Evolutionary conservation across 2,113 vertebrate species (phyloP), one percentile per base, ranked within the genome.

Genomic region (Ploceus nigricollis): DNA sequence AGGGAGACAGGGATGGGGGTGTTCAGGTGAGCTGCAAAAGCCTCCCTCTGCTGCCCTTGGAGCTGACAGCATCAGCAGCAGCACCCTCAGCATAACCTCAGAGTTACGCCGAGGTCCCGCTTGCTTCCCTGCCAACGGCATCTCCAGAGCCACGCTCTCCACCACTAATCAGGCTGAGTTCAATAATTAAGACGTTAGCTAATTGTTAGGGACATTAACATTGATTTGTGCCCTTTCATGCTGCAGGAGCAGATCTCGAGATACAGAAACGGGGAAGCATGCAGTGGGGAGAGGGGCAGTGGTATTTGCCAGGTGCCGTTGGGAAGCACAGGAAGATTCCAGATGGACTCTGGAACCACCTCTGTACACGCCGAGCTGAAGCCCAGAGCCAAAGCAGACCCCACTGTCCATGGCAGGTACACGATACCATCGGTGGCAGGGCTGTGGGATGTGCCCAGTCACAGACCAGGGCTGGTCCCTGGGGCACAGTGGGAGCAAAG

Each of bases 151-250:
- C 80, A 35, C 2, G 0, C 1, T 0, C 39, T 89, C 70, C 50
- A 28, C 58, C 33, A 4, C 87, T 86, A 83, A 95, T 90, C 87
- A 94, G 97, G 88, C 91, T 9, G 60, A 65, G 97, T 63, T 97
- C 68, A 39, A 96, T 96, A 97, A 96, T 97, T 98, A 97, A 95
- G 97, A 97, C 5, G 33, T 97, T 97, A 97, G 95, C 96, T 97
- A 97, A 97, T 97, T 97, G 97, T 97, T 92, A 86, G 96, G 95
- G 96, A 96, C 93, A 95, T 97, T 95, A 96, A 50, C 97, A 97
- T 97, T 93, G 97, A 98, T 97, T 97, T 93, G 96, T 96, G 96
- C 96, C 94, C 88, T 96, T 97, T 96, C 89, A 48, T 61, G 93
- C 86, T 70, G 86, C 85, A 63, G 92, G 60, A 94, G 27, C 1